These are phyloP conservation scores for Danio kyathit DNA, from an alignment of 2,797 vertebrate species.

Conservation along the genomic window DNA sequence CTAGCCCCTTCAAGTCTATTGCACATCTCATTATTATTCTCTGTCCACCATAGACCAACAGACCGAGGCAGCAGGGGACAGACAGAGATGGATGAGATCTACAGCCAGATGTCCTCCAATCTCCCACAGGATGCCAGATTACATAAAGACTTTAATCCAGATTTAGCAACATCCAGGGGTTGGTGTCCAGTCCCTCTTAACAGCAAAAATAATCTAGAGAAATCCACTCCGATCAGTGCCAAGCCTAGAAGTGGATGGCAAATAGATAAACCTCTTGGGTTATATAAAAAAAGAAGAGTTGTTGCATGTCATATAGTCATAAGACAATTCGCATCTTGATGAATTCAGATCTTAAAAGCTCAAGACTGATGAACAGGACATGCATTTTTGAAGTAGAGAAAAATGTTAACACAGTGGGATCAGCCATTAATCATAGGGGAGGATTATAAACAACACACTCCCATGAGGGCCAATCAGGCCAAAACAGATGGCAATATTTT, in stretches of 20 bases:
- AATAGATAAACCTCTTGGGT: not conserved
- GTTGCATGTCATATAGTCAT: not conserved
- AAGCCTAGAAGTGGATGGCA: slow-evolving; percentile 2
- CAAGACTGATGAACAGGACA: not conserved
- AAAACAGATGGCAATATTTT: slow-evolving; percentile 34
- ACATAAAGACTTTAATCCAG: slow-evolving; percentile 81
- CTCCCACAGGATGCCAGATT: slow-evolving; percentile 81
- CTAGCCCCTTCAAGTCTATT: not conserved
- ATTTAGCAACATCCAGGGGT: slow-evolving; percentile 69
- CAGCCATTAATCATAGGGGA: slow-evolving; percentile 4
- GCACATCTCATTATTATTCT: not conserved
- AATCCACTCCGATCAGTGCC: slow-evolving; percentile 22
- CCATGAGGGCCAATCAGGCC: slow-evolving; percentile 28
- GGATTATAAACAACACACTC: slow-evolving; percentile 29
- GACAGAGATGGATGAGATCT: slow-evolving; percentile 69
- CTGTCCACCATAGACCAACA: not conserved
- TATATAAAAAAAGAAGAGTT: slow-evolving; percentile 7
- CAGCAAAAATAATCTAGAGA: slow-evolving; percentile 59
- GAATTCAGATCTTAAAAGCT: slow-evolving; percentile 3
- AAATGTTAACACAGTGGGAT: not conserved
- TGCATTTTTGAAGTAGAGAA: not conserved
- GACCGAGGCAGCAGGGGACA: not conserved
- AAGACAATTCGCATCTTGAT: not conserved
- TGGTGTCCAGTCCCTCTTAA: slow-evolving; percentile 21
- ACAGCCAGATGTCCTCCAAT: slow-evolving; percentile 83